A percentile compares a stretch with the other conserved stretches of the same genome.
Conservation (phyloP, 2,888 invertebrate genomes). For the Anthophora plumipes region DNA sequence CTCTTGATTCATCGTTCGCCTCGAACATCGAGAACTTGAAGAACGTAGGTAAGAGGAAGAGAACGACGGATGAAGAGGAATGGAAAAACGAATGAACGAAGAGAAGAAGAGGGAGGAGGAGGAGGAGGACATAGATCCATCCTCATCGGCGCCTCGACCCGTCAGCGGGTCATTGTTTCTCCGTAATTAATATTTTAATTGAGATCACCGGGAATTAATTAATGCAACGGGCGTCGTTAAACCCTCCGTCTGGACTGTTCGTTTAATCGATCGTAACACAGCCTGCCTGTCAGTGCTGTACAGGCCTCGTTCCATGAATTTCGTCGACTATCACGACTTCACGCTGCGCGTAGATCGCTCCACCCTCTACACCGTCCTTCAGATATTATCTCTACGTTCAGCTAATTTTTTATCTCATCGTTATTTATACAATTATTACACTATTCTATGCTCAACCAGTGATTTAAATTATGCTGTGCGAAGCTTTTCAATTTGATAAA, state of each 20-base stretch:
- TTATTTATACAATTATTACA: slow-evolving; percentile 39
- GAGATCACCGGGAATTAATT: slow-evolving; percentile 83
- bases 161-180: slow-evolving; percentile 77
- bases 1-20: slow-evolving; percentile 57
- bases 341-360: slow-evolving; percentile 50
- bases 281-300: slow-evolving; percentile 80
- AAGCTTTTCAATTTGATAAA: slow-evolving; percentile 7
- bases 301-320: slow-evolving; percentile 84
- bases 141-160: slow-evolving; percentile 56
- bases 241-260: slow-evolving; percentile 63
- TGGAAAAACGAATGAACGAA: background rate
- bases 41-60: background rate
- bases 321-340: slow-evolving; percentile 68
- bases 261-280: slow-evolving; percentile 75
- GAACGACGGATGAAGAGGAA: background rate
- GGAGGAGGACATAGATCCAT: slow-evolving; percentile 24
- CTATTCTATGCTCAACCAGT: background rate
- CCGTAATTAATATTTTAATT: slow-evolving; percentile 84
- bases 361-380: too few relatives aligned
- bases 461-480: slow-evolving; percentile 19
- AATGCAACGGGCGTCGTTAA: slow-evolving; percentile 78
- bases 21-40: slow-evolving; percentile 11
- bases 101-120: background rate
- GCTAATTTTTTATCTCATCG: slow-evolving; percentile 37
- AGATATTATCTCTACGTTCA: slow-evolving; percentile 44